phyloP scores from a whole-genome alignment of 2,888 invertebrate species.

The Pachymerium ferrugineum region DNA sequence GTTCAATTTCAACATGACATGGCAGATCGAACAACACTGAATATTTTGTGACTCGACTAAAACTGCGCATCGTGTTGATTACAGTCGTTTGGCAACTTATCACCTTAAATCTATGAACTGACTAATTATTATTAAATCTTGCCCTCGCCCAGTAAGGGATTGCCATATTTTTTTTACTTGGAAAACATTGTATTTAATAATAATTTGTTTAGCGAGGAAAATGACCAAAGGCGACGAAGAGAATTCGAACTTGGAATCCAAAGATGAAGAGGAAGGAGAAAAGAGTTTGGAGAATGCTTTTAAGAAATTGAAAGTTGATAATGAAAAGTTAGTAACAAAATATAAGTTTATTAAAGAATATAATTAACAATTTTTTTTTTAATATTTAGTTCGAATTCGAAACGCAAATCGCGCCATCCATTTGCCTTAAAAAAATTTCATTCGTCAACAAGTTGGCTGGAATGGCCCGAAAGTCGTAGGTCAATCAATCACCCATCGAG shows the following conservation, averaged over 20 bases:
- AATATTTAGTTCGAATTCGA: background rate
- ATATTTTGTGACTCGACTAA: too few relatives aligned
- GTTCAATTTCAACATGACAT: too few relatives aligned
- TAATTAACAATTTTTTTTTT: background rate
- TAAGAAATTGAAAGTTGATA: conserved; percentile 34
- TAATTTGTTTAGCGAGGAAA: background rate
- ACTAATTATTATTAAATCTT: too few relatives aligned
- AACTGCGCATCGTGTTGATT: too few relatives aligned
- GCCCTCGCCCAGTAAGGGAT: too few relatives aligned
- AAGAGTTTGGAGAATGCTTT: conserved; percentile 29
- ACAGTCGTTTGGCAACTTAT: too few relatives aligned
- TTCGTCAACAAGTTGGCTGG: background rate
- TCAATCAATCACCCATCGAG: background rate
- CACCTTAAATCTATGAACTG: too few relatives aligned
- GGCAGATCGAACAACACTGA: too few relatives aligned
- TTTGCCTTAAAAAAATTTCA: background rate
- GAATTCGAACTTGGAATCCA: background rate
- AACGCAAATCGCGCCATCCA: background rate
- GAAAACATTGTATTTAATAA: too few relatives aligned
- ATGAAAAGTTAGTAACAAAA: background rate
- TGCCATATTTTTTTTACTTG: too few relatives aligned
- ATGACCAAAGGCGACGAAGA: background rate
- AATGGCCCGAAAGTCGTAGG: background rate
- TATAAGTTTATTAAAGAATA: background rate
- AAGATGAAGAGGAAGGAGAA: background rate